Conservation (phyloP, 2,888 invertebrate genomes). For the Phlogophora meticulosa region DNA sequence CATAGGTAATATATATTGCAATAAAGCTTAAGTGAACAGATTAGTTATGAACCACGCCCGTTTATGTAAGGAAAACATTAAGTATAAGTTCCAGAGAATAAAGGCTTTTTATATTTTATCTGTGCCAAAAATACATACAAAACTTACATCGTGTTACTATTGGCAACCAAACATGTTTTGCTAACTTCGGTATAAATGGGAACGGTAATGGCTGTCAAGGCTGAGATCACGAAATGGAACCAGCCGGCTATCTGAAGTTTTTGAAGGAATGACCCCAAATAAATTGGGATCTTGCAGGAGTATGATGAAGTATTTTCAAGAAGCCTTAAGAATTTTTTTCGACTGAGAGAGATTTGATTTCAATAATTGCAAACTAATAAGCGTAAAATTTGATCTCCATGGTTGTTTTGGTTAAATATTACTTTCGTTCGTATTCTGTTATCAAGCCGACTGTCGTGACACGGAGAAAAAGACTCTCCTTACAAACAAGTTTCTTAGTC, state of each 20-base stretch:
- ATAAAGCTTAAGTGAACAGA: background rate
- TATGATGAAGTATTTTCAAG: too few species aligned
- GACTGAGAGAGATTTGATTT: too few species aligned
- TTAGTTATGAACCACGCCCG: background rate
- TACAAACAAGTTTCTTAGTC: background rate
- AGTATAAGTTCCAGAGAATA: background rate
- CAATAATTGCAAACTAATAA: too few species aligned
- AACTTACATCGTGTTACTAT: conserved; percentile 15
- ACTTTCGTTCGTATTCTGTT: too few species aligned
- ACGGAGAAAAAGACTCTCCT: too few species aligned
- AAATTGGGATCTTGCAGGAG: too few species aligned
- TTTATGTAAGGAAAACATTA: background rate
- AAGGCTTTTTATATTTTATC: conserved; percentile 3
- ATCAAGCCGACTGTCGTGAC: too few species aligned
- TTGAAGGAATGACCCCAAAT: background rate
- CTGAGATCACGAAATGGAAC: background rate
- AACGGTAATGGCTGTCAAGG: conserved; percentile 16
- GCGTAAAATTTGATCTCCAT: too few species aligned
- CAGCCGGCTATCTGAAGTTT: background rate
- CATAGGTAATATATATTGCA: background rate
- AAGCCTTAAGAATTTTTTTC: background rate
- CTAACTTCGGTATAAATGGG: conserved; percentile 1
- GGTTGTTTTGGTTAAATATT: too few species aligned
- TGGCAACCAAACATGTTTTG: conserved; percentile 40
- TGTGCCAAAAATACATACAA: conserved; percentile 10